These are phyloP conservation scores for Drosophila acutilabella DNA, from an alignment of 2,888 invertebrate genomes.

Conservation along the genomic window DNA sequence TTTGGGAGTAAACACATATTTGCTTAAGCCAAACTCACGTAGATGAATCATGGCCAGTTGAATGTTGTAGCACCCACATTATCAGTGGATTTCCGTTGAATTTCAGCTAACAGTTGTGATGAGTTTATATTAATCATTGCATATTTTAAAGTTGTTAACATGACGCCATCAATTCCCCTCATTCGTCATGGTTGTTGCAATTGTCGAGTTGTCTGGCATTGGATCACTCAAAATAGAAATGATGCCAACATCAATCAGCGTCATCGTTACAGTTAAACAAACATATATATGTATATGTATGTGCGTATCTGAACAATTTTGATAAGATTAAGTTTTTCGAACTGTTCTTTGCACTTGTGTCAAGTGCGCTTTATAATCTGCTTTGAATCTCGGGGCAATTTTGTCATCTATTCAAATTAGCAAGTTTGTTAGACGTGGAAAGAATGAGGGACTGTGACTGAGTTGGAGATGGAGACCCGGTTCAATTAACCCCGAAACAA, in stretches of 20 bases:
- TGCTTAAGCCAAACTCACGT: constrained; percentile 35
- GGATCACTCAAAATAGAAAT: constrained; percentile 63
- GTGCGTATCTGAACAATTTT: constrained; percentile 28
- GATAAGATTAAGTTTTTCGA: constrained; percentile 64
- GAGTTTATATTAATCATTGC: constrained; percentile 52
- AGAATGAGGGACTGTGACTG: background rate
- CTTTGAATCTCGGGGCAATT: constrained; percentile 30
- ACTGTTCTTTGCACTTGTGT: constrained; percentile 22
- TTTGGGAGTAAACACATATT: constrained; percentile 15
- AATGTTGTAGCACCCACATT: constrained; percentile 42
- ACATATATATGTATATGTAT: constrained; percentile 3
- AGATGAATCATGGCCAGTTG: constrained; percentile 55
- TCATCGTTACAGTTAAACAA: constrained; percentile 19
- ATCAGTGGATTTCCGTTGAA: constrained; percentile 64
- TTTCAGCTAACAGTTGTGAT: constrained; percentile 34
- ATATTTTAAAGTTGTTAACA: constrained; percentile 41
- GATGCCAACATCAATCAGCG: constrained; percentile 39
- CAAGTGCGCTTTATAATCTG: constrained; percentile 23
- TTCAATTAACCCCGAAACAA: constrained; percentile 76
- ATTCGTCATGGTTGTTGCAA: constrained; percentile 49
- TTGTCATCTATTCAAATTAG: constrained; percentile 72
- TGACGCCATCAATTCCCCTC: constrained; percentile 63
- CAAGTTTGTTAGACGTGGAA: constrained; percentile 21
- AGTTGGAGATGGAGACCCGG: constrained; percentile 46
- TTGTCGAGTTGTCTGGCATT: constrained; percentile 31